Evolutionary conservation across 2,888 invertebrate genomes (phyloP), one percentile per base, ranked within the genome.

Genomic region (Scrobipalpa costella): DNA sequence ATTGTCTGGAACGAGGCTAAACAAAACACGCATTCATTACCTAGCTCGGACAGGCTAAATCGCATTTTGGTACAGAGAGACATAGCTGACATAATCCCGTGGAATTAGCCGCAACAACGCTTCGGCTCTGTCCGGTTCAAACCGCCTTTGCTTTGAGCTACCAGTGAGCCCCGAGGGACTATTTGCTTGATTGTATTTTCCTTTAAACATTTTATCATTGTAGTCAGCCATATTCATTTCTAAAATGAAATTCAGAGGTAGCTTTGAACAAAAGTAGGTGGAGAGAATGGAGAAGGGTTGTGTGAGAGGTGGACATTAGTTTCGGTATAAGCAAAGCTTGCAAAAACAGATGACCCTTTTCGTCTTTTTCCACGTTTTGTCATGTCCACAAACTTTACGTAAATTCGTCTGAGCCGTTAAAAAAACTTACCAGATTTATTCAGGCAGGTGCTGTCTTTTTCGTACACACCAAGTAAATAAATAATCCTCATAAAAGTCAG

Each of bases 1-100:
- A n/a, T n/a, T 9, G 15, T 44, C 44, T 9, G 15, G n/a, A 44
- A 44, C 7, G 44, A 44, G 44, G n/a, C n/a, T n/a, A n/a, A n/a
- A 44, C 44, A 52, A 58, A 58, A 58, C 38, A 58, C 58, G 15
- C 38, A 17, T 19, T 13, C 19, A 38, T 57, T 36, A 21, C 58
- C 19, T 17, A 36, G 44, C 44, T n/a, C n/a, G 15, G 44, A 44
- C 44, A 15, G 15, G 44, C 50, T 52, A 52, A 52, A 52, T 52
- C 21, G 21, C 21, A 21, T 19, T 21, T 52, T 52, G 50, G 27
- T 21, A 13, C 50, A 21, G 21, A 17, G 49, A 52, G 13, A 17
- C 50, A 11, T 52, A 52, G 21, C 21, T 27, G 13, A 52, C 21
- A 21, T 52, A 52, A 52, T 52, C 50, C 27, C 6, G 50, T 17